phyloP scores from a whole-genome alignment of 1,140 invertebrate genomes.

The Drosophila navojoa region DNA sequence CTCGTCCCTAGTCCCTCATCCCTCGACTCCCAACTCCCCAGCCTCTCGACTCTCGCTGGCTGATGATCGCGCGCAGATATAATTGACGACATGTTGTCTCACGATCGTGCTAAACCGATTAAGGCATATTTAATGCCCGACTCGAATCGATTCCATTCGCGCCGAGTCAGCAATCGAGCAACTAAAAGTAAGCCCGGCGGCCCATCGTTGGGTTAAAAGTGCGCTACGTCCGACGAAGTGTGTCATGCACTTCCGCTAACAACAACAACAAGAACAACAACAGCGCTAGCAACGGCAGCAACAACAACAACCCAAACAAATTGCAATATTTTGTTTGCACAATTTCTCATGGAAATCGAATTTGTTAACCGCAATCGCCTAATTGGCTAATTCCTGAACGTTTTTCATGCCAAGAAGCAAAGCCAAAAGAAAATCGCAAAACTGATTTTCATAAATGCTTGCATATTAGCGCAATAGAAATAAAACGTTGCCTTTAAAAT shows the following conservation, averaged over 20 bases:
- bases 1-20: neutral
- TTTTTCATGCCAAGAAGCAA: neutral
- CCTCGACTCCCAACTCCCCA: no score
- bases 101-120: slow-evolving; percentile 83
- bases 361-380: slow-evolving; percentile 41
- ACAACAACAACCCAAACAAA: slow-evolving; percentile 2
- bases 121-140: slow-evolving; percentile 75
- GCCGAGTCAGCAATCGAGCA: slow-evolving; percentile 5
- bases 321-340: slow-evolving; percentile 40
- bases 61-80: slow-evolving; percentile 80
- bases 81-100: slow-evolving; percentile 83
- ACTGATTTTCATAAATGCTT: no score
- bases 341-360: slow-evolving; percentile 48
- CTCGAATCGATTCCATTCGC: slow-evolving; percentile 1
- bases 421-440: neutral
- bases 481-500: no score
- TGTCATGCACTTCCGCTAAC: slow-evolving; percentile 46
- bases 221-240: slow-evolving; percentile 23
- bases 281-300: neutral
- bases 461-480: no score
- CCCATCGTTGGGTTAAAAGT: slow-evolving; percentile 32
- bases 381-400: slow-evolving; percentile 16
- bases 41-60: slow-evolving; percentile 1
- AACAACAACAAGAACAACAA: slow-evolving; percentile 3
- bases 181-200: slow-evolving; percentile 1